Percentiles rank a stretch among this genome's conserved stretches.
phyloP scores from a whole-genome alignment of 2,797 vertebrate species.

The Gambusia yucatana region DNA sequence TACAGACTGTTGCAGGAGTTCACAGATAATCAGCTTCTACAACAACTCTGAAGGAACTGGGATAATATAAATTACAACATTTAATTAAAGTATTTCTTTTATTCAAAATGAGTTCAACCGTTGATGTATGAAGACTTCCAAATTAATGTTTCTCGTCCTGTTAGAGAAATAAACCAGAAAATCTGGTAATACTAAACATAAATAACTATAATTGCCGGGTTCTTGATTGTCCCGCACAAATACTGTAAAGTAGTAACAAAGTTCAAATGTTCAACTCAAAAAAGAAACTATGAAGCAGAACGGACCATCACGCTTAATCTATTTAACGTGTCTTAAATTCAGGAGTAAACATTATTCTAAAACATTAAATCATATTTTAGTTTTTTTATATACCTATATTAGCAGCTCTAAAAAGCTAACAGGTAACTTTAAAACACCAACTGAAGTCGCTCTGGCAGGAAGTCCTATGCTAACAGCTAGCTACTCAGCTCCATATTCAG shows the following conservation, averaged over 20 bases:
- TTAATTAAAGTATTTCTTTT: neutral
- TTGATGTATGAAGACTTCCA: neutral
- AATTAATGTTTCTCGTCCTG: neutral
- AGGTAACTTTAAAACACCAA: neutral
- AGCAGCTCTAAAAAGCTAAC: neutral
- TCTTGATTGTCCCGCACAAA: neutral
- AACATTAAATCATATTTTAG: neutral
- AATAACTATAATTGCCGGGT: neutral
- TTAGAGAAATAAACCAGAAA: neutral
- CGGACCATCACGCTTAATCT: neutral
- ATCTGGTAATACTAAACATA: neutral
- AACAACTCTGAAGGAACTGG: neutral
- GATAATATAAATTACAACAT: neutral
- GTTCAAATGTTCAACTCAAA: neutral
- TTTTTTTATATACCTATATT: neutral
- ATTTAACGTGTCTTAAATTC: neutral
- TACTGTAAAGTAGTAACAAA: too few species aligned
- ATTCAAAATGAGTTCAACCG: neutral
- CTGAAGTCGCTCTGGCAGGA: neutral
- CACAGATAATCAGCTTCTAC: neutral
- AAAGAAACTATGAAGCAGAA: neutral
- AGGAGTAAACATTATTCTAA: neutral
- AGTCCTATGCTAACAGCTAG: conserved; percentile 31
- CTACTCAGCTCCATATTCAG: neutral
- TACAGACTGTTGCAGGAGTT: neutral